Base-by-base conservation (phyloP, 2,888 invertebrate genomes). In the Xestobium rufovillosum region DNA sequence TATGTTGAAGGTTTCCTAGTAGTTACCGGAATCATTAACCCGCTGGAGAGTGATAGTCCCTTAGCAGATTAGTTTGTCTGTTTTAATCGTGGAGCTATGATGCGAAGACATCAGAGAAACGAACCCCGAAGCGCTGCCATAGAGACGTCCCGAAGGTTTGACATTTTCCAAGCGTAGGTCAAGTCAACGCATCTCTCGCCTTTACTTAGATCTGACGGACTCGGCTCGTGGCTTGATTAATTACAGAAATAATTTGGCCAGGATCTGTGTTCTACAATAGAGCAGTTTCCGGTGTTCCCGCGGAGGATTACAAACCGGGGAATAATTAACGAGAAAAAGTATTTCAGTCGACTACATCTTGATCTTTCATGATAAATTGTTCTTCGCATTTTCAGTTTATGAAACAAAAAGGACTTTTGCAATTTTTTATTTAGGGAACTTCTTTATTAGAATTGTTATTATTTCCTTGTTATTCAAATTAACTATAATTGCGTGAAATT, bases 71-170 rank as follows among this genome's bases (percentile, higher is more conserved):
- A 47, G 40, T 41, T 38, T 40, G 47, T 45, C 47, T 39, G 44
- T 43, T 47, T 47, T 47, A 47, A 47, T 47, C 44, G 44, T 44
- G 39, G 41, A 30, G 47, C 42, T 39, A 39, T 47, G 47, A 45
- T 42, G 44, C 44, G 44, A 47, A 44, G 44, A 45, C 44, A 40
- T 43, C 38, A 41, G 42, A 38, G 43, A 41, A 39, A 47, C 42
- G 47, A 42, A 43, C 39, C 38, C 42, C 43, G 41, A 41, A 42
- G 41, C 40, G 42, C 30, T 31, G 41, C n/a, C n/a, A n/a, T 19
- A n/a, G 6, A n/a, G 23, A 19, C n/a, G 23, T 19, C 23, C 23
- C 23, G 23, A n/a, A 19, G 23, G 6, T 19, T 6, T 6, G 23
- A 19, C 23, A n/a, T n/a, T 19, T 19, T 19, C 6, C 23, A 19